These are phyloP conservation scores for Alviniconcha marisindica DNA, from an alignment of 1,140 invertebrate species.

Conservation along the genomic window DNA sequence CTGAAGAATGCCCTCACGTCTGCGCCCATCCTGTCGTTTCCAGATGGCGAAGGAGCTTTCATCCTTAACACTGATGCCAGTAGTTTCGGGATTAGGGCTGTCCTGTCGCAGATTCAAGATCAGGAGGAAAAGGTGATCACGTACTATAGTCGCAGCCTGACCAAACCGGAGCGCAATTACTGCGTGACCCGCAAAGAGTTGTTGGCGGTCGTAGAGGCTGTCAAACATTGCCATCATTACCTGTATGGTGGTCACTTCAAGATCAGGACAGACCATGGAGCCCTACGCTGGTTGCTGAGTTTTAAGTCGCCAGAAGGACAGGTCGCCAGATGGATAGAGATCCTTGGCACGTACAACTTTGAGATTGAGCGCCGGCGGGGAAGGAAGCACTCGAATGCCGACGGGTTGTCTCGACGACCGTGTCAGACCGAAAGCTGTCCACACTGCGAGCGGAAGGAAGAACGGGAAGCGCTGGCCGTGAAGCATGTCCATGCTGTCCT, in stretches of 20 bases:
- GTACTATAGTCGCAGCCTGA: conserved; percentile 45
- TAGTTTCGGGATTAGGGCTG: conserved; percentile 54
- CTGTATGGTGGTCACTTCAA: conserved; percentile 45
- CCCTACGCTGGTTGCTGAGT: conserved; percentile 27
- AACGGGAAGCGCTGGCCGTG: neutral
- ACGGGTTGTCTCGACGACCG: neutral
- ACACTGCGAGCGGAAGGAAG: neutral
- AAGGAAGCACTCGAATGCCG: neutral
- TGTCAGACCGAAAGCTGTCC: neutral
- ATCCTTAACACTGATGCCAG: conserved; percentile 56
- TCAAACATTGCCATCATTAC: conserved; percentile 55
- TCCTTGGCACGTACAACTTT: neutral
- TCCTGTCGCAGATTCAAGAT: conserved; percentile 55
- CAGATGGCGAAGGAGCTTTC: conserved; percentile 28
- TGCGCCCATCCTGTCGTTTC: conserved; percentile 51
- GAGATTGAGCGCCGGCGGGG: conserved; percentile 8
- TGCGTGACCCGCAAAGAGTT: conserved; percentile 57
- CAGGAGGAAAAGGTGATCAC: conserved; percentile 48
- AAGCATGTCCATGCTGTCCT: neutral
- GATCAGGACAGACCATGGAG: conserved; percentile 30
- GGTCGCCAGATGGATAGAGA: conserved; percentile 29
- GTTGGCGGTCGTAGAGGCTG: conserved; percentile 57
- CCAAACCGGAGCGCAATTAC: conserved; percentile 53
- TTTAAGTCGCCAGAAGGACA: conserved; percentile 36
- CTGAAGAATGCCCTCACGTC: conserved; percentile 43